phyloP scores from a whole-genome alignment of 1,140 invertebrate genomes.

The Zaprionus africanus region DNA sequence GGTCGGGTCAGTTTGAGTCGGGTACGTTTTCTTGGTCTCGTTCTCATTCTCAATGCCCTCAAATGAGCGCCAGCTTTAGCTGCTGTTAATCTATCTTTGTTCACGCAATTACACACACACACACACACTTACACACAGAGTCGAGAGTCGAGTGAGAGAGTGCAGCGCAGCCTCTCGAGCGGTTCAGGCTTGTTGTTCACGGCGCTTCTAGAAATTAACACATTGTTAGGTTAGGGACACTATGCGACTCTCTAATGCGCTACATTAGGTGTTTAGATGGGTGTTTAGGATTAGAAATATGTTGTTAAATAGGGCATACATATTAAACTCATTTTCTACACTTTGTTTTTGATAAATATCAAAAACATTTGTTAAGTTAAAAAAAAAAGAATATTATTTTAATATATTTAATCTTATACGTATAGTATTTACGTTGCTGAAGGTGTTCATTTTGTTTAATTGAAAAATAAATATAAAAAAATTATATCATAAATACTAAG shows the following conservation, averaged over 20 bases:
- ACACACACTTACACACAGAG: slow-evolving; percentile 3
- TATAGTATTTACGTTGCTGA: too few species aligned
- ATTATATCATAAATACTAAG: too few species aligned
- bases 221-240: slow-evolving; percentile 4
- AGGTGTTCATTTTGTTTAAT: too few species aligned
- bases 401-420: too few species aligned
- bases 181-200: slow-evolving; percentile 27
- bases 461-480: too few species aligned
- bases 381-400: too few species aligned
- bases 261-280: background rate
- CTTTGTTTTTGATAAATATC: background rate
- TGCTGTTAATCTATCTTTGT: slow-evolving; percentile 64
- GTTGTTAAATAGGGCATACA: too few species aligned
- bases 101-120: slow-evolving; percentile 72
- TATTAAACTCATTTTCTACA: background rate
- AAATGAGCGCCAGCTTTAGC: slow-evolving; percentile 71
- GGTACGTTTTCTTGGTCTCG: background rate
- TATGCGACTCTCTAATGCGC: slow-evolving; percentile 13
- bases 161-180: slow-evolving; percentile 26
- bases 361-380: too few species aligned
- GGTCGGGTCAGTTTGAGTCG: background rate
- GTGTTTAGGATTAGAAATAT: background rate
- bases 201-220: slow-evolving; percentile 49
- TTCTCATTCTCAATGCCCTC: slow-evolving; percentile 25
- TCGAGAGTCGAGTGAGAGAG: slow-evolving; percentile 5